Base-by-base conservation (phyloP, 2,797 vertebrate species). In the Artibeus jamaicensis region DNA sequence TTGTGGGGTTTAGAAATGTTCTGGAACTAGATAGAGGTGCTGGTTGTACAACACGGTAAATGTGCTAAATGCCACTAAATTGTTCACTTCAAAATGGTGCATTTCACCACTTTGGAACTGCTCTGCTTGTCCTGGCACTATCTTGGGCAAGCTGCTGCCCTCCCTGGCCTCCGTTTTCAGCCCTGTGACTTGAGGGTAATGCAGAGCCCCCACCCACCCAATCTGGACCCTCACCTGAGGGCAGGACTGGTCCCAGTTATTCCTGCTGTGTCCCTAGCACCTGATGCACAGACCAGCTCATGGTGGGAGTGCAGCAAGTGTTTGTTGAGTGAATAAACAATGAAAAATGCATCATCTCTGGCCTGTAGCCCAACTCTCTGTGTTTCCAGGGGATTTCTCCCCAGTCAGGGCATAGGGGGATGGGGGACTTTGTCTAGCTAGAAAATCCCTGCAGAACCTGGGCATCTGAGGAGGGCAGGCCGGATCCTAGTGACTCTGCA, bases 231-330 rank as follows among this genome's bases (percentile, higher is more conserved):
- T 50, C 42, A 62, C 50, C 34, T 29, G 12, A 79, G 22, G 62
- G 12, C n/a, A 21, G 1, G 44, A 29, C 3, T 5, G 32, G 5
- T 26, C 5, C 32, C 21, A 0, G 39, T 48, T 46, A 9, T n/a
- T 42, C 37, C 71, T 15, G 12, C 29, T 37, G 11, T 26, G 16
- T 78, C 67, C 24, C 37, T 50, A 57, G 78, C 29, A 19, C 34
- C 18, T 0, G 0, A 11, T 2, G 26, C 26, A 34, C 4, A 84
- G 26, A 24, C 0, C 6, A 14, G 11, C 1, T 2, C 55, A 8
- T 16, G 18, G 3, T n/a, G n/a, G 4, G 24, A 50, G n/a, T 5
- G 2, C 15, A 29, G 18, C 22, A 34, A 26, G 7, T 34, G 3
- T 62, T 44, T 57, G 62, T n/a, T 29, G 34, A 74, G 34, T 46